Base-by-base conservation (phyloP, 2,113 vertebrate genomes). In the Thunnus maccoyii region DNA sequence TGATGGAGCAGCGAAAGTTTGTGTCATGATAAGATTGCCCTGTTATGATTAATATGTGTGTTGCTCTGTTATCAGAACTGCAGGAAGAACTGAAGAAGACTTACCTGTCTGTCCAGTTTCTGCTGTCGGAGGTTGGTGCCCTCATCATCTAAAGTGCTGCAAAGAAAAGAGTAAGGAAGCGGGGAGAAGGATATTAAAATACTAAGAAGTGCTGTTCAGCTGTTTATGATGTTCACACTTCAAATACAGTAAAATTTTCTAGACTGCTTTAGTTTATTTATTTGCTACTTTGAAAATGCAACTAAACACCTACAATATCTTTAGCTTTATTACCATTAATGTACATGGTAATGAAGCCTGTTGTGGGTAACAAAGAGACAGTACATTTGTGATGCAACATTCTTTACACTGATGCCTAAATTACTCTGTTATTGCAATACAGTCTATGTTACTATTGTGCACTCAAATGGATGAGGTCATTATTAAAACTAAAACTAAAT, bases 91-190 rank as follows among this genome's bases (percentile, higher is more conserved):
- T 46, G 18, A 18, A 46, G 32, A 46, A 86, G 27, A 78, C 96
- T 94, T 84, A 99, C 98, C 97, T 99, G 98, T 91, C 98, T 96
- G 87, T 99, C 97, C 86, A 99, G 97, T 90, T 99, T 99, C 95
- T 99, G 98, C 92, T 99, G 98, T 78, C 97, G 95, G 55, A 99
- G 94, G 94, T 95, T 99, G 90, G 96, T 98, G 85, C 97, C 96
- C 80, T 99, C 98, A 92, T 99, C 98, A 90, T 99, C 98, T 95
- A 99, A 95, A 93, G 97, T 97, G 95, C 98, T 99, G 95, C 47
- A 88, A 93, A 93, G 72, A 94, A 88, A 93, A 57, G 54, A 82
- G 61, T 17, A 80, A 66, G 58, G 20, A 82, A 48, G 2, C 22
- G 4, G 14, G 16, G 10, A 52, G 27, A 64, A 6, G 14, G 9